These are phyloP conservation scores for Orthonyx spaldingii DNA, from an alignment of 2,113 vertebrate species.

Conservation along the genomic window DNA sequence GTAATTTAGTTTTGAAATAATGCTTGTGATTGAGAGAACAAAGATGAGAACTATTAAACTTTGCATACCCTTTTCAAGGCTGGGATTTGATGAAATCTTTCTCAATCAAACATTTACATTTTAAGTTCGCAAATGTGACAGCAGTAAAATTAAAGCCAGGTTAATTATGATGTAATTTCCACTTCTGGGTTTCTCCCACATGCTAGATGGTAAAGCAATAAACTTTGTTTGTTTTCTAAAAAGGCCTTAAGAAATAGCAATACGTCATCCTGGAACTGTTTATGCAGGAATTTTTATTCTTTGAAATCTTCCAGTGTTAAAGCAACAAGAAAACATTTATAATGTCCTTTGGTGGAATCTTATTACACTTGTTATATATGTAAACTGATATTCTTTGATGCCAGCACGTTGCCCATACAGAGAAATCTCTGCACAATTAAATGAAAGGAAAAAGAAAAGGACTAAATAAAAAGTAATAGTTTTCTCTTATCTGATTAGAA, in stretches of 20 bases:
- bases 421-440: conserved; percentile 88
- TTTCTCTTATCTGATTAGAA: conserved; percentile 72
- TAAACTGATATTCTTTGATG: conserved; percentile 98
- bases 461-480: conserved; percentile 68
- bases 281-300: conserved; percentile 84
- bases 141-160: neutral
- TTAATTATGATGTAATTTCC: neutral
- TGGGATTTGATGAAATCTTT: conserved; percentile 12
- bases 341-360: conserved; percentile 99
- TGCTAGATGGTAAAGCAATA: neutral
- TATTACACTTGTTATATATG: conserved; percentile 94
- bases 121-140: neutral
- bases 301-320: conserved; percentile 95
- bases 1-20: conserved; percentile 52
- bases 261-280: conserved; percentile 64
- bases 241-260: conserved; percentile 63
- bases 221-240: neutral
- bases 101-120: conserved; percentile 15
- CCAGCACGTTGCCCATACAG: conserved; percentile 94
- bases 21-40: neutral
- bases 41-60: neutral
- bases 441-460: conserved; percentile 74
- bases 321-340: conserved; percentile 99
- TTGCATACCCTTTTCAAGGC: neutral
- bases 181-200: conserved; percentile 6